Evolutionary conservation across 2,113 vertebrate species (phyloP), one percentile per base, ranked within the genome.

Genomic region (Boleophthalmus pectinirostris): DNA sequence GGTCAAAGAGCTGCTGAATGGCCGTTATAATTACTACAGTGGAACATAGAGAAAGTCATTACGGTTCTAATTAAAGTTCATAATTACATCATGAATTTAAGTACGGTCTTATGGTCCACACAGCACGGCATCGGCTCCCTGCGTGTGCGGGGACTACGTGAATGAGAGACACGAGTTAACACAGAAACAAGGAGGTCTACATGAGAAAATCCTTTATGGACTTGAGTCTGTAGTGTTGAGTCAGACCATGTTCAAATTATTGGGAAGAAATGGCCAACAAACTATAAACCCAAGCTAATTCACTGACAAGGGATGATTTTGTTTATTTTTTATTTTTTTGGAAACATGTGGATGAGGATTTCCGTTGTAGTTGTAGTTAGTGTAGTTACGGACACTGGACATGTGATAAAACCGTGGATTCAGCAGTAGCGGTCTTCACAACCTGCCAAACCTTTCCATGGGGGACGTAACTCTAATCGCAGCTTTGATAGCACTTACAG

Each of bases 41-140:
- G 79, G 80, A 85, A 82, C 82, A 76, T 80, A 53, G 86, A 14
- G n/a, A 61, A 29, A 46, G 72, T 86, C 70, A 89, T 75, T 84
- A 69, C 72, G 81, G 69, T 51, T 72, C 45, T 78, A 75, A 73
- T 66, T 46, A 69, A n/a, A 61, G 66, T 56, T 63, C 16, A 60
- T 76, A 79, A 75, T 47, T 69, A 77, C 16, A 16, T 11, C 4
- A 63, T 58, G 54, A 71, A 69, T 49, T 49, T 71, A 74, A 46
- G n/a, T 54, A 21, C 51, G n/a, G 51, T 75, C 4, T 60, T 43
- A 47, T 47, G 46, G 21, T 67, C 67, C 65, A 43, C n/a, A n/a
- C 33, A 12, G 45, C 38, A 58, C 46, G 53, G 47, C 12, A 3
- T 20, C 33, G 29, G 33, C 46, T 16, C 49, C 75, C 51, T 68